These are phyloP conservation scores for Trichoplusia ni DNA, from an alignment of 1,140 invertebrate species.

Conservation along the genomic window DNA sequence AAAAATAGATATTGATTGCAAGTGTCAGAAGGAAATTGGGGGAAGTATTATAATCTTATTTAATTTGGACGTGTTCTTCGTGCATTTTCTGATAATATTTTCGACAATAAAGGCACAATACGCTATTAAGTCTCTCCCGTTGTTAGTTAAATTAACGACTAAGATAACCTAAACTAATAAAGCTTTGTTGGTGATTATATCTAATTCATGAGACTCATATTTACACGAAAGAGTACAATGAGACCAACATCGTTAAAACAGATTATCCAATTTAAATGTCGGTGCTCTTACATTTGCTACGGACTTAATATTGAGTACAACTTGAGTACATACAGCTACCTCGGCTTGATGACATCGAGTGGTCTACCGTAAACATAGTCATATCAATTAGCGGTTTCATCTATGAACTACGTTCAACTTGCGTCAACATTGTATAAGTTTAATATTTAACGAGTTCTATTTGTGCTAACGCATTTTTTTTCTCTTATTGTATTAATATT, in stretches of 20 bases:
- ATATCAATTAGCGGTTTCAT: not conserved
- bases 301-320: not conserved
- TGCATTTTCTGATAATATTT: not conserved
- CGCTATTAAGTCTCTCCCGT: constrained; percentile 18
- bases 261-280: not conserved
- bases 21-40: too few species aligned
- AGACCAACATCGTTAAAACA: constrained; percentile 6
- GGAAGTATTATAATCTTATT: not conserved
- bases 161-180: constrained; percentile 64
- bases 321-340: not conserved
- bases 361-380: not conserved
- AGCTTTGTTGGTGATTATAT: constrained; percentile 66
- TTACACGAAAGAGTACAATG: constrained; percentile 44
- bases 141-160: constrained; percentile 20
- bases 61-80: not conserved
- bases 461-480: constrained; percentile 51
- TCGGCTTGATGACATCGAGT: not conserved
- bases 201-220: constrained; percentile 57
- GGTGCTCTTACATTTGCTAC: not conserved
- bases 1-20: too few species aligned
- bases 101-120: not conserved
- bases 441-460: constrained; percentile 34
- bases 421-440: constrained; percentile 8
- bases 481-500: constrained; percentile 67
- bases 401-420: constrained; percentile 18